Percentiles rank a stretch among this genome's conserved stretches.
phyloP scores from a whole-genome alignment of 2,113 vertebrate genomes.

The Perognathus longimembris region DNA sequence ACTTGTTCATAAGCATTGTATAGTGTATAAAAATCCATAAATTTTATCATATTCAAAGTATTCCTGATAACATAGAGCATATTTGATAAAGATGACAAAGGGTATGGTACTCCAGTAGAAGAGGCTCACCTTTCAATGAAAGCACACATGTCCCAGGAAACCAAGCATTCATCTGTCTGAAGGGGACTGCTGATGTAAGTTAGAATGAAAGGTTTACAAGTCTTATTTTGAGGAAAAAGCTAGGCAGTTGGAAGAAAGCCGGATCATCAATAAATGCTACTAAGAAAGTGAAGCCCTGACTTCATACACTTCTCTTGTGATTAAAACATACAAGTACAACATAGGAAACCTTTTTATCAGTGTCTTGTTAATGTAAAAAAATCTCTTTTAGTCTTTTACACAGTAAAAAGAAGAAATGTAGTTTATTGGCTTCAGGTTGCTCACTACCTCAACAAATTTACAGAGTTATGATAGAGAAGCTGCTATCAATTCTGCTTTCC shows the following conservation, averaged over 20 bases:
- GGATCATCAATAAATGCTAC: too few relatives aligned
- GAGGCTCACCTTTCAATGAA: not conserved
- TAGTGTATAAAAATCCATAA: not conserved
- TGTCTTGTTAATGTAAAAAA: not conserved
- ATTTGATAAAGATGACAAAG: not conserved
- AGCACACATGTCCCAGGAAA: rapidly evolving
- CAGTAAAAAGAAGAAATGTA: not conserved
- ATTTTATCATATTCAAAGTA: not conserved
- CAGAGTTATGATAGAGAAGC: not conserved
- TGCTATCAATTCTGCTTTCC: not conserved
- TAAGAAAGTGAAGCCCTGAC: not conserved
- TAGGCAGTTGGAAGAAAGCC: not conserved
- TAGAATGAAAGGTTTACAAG: not conserved
- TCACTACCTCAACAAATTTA: not conserved
- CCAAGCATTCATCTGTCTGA: not conserved
- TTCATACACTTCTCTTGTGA: not conserved
- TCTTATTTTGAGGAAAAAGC: not conserved
- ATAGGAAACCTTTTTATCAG: not conserved
- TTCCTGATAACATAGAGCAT: not conserved
- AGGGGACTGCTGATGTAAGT: not conserved
- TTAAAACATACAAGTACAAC: not conserved
- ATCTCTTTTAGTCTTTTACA: not conserved
- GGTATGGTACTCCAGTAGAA: too few relatives aligned
- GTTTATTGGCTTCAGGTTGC: not conserved
- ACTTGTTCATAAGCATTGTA: not conserved